phyloP scores from a whole-genome alignment of 2,797 vertebrate species.

The Ciconia nigra region DNA sequence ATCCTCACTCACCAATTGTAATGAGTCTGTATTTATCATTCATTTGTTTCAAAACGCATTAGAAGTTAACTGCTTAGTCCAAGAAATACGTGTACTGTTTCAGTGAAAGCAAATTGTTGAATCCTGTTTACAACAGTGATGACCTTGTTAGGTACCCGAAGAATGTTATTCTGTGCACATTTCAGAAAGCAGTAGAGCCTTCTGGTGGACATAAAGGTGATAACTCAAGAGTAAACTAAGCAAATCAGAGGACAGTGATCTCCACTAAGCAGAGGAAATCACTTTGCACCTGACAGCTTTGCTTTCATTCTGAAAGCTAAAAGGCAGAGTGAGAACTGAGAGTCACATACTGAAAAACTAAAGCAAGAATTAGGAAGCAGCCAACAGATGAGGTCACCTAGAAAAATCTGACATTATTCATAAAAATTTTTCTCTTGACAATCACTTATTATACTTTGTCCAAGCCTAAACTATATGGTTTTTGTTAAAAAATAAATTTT shows the following conservation, averaged over 20 bases:
- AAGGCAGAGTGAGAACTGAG: constrained; percentile 29
- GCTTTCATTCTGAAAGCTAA: constrained; percentile 37
- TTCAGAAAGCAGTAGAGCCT: constrained; percentile 24
- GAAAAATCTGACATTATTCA: neutral
- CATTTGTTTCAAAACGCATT: neutral
- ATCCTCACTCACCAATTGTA: neutral
- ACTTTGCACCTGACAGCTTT: constrained; percentile 64
- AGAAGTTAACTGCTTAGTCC: neutral
- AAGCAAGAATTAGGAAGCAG: neutral
- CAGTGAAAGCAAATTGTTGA: neutral
- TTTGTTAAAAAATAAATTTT: neutral
- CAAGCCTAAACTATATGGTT: neutral
- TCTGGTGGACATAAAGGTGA: constrained; percentile 4
- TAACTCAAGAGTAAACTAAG: constrained; percentile 38
- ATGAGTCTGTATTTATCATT: neutral
- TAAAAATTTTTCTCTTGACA: neutral
- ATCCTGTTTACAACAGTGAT: neutral
- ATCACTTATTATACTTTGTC: neutral
- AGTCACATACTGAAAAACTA: constrained; percentile 8
- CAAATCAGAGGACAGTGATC: constrained; percentile 20
- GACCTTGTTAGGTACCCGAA: neutral
- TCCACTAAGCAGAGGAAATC: constrained; percentile 59
- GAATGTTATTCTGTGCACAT: neutral
- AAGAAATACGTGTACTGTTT: neutral
- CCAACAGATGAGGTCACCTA: constrained; percentile 2